Conservation (phyloP, 2,888 invertebrate species). For the Lucinisca nassula region DNA sequence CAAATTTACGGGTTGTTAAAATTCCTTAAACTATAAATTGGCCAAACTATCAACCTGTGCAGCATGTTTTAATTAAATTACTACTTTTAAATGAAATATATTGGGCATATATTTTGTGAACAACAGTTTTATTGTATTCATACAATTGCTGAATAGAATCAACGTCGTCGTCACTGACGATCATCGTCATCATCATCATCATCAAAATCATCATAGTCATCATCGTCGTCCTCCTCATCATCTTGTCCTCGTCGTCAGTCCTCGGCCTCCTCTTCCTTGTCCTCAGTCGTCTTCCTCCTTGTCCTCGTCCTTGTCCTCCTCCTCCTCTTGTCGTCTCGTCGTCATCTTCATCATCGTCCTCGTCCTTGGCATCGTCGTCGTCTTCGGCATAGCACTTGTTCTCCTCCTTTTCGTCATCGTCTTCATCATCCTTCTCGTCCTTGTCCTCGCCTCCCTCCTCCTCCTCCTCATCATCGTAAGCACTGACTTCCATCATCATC, state of each 20-base stretch:
- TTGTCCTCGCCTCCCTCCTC: constrained; percentile 18
- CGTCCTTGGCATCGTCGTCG: neutral
- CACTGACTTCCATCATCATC: constrained; percentile 12
- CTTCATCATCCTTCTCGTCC: neutral
- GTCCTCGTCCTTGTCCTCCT: too few relatives aligned
- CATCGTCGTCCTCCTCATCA: too few relatives aligned
- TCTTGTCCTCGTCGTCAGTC: too few relatives aligned
- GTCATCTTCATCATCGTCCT: neutral
- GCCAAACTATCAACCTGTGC: neutral
- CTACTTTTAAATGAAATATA: neutral
- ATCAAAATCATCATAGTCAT: too few relatives aligned
- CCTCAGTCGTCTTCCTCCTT: too few relatives aligned
- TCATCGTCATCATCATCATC: too few relatives aligned
- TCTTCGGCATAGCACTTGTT: neutral
- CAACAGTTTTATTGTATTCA: too few relatives aligned
- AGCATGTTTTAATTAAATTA: neutral
- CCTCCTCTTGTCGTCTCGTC: too few relatives aligned
- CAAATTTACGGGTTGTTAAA: neutral
- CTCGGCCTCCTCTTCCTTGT: too few relatives aligned
- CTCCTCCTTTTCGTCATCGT: neutral
- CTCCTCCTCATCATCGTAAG: constrained; percentile 3
- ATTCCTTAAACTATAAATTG: neutral
- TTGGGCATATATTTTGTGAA: too few relatives aligned
- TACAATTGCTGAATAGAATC: too few relatives aligned
- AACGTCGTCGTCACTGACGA: too few relatives aligned